Evolutionary conservation across 2,113 vertebrate species (phyloP).

Genomic region (Paedocypris sp.): DNA sequence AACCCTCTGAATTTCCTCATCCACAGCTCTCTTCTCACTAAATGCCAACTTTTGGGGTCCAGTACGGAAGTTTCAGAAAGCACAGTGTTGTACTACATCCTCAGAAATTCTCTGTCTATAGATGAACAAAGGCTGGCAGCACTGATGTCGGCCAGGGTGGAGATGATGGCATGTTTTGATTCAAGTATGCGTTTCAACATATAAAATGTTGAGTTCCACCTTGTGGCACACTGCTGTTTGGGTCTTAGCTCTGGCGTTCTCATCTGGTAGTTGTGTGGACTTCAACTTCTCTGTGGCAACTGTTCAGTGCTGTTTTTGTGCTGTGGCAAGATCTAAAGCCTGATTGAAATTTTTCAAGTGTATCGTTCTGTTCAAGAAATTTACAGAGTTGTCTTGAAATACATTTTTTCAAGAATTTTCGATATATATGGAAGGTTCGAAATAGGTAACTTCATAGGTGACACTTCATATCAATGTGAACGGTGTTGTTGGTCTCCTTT

Average conservation of each 20-base stretch:
- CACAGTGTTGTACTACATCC: too few relatives aligned
- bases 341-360: too few relatives aligned
- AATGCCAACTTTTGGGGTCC: slow-evolving; percentile 3
- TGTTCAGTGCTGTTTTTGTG: too few relatives aligned
- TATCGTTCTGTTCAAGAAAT: too few relatives aligned
- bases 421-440: too few relatives aligned
- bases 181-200: slow-evolving; percentile 22
- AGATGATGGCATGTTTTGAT: slow-evolving; percentile 19
- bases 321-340: too few relatives aligned
- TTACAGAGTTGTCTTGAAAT: too few relatives aligned
- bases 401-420: too few relatives aligned
- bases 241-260: not conserved
- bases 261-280: slow-evolving; percentile 20
- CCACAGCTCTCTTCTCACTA: not conserved
- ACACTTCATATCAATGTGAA: too few relatives aligned
- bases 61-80: too few relatives aligned
- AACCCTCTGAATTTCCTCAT: slow-evolving; percentile 12
- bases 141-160: slow-evolving; percentile 25
- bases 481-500: too few relatives aligned
- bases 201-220: slow-evolving; percentile 25
- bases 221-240: slow-evolving; percentile 24
- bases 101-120: slow-evolving; percentile 1
- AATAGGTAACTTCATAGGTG: too few relatives aligned
- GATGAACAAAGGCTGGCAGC: not conserved
- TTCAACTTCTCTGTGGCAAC: slow-evolving; percentile 19